Percentiles rank a stretch among this genome's conserved stretches.
Conservation (phyloP, 2,888 invertebrate genomes). For the Cephus pygmeus region DNA sequence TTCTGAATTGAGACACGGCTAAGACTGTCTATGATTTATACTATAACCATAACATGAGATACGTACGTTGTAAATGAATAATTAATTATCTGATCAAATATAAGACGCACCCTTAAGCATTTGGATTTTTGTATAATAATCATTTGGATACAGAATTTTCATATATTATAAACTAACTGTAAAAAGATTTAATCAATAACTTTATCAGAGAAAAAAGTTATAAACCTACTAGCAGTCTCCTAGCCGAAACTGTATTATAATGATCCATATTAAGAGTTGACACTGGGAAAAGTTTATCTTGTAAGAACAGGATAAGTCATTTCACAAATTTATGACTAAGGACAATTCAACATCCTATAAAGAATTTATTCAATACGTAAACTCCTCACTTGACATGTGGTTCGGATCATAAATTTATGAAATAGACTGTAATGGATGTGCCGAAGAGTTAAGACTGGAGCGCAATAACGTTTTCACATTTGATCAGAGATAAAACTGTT, state of each 20-base stretch:
- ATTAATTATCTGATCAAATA: neutral
- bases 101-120: neutral
- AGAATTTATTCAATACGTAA: neutral
- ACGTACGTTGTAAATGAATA: neutral
- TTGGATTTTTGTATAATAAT: neutral
- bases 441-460: neutral
- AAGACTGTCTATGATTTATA: neutral
- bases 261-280: neutral
- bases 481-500: neutral
- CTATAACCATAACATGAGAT: neutral
- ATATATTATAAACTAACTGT: neutral
- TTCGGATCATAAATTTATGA: neutral
- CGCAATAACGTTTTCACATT: neutral
- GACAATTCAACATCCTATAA: neutral
- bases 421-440: neutral
- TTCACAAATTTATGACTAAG: neutral
- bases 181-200: neutral
- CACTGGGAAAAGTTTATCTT: neutral
- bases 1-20: neutral
- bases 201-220: neutral
- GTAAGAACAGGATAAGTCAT: neutral
- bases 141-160: neutral
- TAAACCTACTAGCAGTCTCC: neutral
- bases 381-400: neutral
- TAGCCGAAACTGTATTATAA: neutral